These are phyloP conservation scores for Oreortyx pictus DNA, from an alignment of 2,797 vertebrate genomes.

Conservation along the genomic window DNA sequence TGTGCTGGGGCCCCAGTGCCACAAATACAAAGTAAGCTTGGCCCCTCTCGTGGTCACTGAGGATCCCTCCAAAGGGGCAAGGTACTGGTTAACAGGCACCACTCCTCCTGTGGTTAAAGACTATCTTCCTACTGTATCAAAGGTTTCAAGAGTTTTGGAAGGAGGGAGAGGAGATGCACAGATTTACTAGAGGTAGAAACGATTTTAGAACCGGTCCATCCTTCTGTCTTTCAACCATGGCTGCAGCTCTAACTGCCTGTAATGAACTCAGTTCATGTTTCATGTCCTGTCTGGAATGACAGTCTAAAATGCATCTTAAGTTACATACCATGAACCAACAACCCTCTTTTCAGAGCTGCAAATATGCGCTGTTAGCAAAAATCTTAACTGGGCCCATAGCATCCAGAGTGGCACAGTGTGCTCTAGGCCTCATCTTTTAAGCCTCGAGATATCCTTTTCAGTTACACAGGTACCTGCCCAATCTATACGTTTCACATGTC, in stretches of 20 bases:
- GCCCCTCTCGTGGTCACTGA: accelerated
- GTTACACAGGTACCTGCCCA: neutral
- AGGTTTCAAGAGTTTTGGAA: neutral
- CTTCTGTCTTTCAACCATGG: neutral
- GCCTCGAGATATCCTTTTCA: neutral
- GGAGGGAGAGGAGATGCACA: neutral
- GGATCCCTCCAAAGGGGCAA: neutral
- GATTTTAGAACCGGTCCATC: neutral
- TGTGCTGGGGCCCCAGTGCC: neutral
- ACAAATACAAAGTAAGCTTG: neutral
- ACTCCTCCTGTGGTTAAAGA: neutral
- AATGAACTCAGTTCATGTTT: neutral
- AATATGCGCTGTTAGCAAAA: neutral
- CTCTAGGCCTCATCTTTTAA: neutral
- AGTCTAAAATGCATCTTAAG: neutral
- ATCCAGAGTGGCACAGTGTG: neutral
- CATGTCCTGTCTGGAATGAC: neutral
- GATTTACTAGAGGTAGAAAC: neutral
- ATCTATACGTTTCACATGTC: accelerated
- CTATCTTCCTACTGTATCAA: neutral
- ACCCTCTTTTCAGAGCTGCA: neutral
- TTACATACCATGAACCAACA: neutral
- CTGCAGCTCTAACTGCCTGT: neutral
- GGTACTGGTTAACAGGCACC: neutral
- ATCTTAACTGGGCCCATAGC: neutral